phyloP scores from a whole-genome alignment of 2,797 vertebrate species.

The Vireo griseus region DNA sequence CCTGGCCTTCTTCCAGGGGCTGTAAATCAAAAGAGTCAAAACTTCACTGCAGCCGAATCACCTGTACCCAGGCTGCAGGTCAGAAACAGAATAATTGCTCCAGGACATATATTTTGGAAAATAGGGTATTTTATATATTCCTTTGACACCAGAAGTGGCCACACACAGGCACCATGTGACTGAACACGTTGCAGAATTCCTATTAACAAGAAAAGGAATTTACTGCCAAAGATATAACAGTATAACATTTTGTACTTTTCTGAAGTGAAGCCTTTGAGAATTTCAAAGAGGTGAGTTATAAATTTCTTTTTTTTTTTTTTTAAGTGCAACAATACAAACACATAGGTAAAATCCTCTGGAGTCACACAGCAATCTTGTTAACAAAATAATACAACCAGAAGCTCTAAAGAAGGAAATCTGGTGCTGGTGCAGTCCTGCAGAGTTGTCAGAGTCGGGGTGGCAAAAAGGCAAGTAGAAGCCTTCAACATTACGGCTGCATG shows the following conservation, averaged over 20 bases:
- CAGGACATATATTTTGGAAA: neutral
- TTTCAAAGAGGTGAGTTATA: neutral
- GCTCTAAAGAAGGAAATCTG: neutral
- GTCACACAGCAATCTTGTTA: neutral
- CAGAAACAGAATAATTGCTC: neutral
- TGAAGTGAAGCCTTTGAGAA: neutral
- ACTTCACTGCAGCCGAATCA: neutral
- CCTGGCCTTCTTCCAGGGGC: neutral
- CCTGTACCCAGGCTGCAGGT: neutral
- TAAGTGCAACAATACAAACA: neutral
- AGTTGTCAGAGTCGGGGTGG: neutral
- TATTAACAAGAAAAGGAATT: neutral
- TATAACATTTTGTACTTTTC: neutral
- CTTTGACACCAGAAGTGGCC: neutral
- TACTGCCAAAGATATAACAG: neutral
- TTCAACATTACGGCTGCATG: neutral
- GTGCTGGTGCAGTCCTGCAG: too few relatives aligned
- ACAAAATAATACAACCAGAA: neutral
- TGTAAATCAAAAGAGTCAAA: constrained; percentile 51
- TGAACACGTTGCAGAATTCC: neutral
- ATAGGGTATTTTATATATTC: neutral
- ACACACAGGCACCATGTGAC: neutral
- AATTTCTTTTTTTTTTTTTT: neutral
- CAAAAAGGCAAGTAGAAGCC: neutral
- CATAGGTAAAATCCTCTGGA: neutral